phyloP scores from a whole-genome alignment of 1,140 invertebrate species.

The Leptinotarsa texana region DNA sequence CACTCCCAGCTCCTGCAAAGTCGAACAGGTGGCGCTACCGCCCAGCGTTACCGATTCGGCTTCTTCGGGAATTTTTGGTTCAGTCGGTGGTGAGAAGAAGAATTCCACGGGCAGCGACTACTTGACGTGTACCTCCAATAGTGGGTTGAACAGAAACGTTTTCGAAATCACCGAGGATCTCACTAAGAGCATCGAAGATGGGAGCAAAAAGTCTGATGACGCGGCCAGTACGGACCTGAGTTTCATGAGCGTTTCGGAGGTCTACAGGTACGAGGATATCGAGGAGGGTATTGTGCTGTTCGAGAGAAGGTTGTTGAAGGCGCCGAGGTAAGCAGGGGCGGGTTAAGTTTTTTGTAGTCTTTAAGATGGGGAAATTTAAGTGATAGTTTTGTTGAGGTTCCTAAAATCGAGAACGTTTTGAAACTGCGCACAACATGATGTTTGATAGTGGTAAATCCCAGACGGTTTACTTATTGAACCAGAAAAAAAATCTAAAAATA shows the following conservation, averaged over 20 bases:
- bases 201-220: not conserved
- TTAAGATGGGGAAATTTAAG: too few relatives aligned
- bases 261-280: constrained; percentile 75
- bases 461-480: too few relatives aligned
- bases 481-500: too few relatives aligned
- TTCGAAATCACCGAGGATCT: constrained; percentile 44
- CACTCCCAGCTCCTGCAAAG: not conserved
- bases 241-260: constrained; percentile 66
- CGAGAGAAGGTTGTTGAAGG: constrained; percentile 67
- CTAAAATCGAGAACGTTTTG: too few relatives aligned
- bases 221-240: constrained; percentile 35
- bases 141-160: constrained; percentile 42
- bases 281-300: constrained; percentile 72
- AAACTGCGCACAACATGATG: too few relatives aligned
- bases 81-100: not conserved
- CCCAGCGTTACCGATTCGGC: too few relatives aligned
- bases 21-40: not conserved
- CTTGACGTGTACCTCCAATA: constrained; percentile 46
- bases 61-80: not conserved
- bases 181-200: not conserved
- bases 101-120: constrained; percentile 47
- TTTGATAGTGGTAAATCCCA: too few relatives aligned
- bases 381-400: too few relatives aligned
- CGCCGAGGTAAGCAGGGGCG: constrained; percentile 56
- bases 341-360: too few relatives aligned